phyloP scores from a whole-genome alignment of 2,888 invertebrate species.

The Schrankia costaestrigalis region DNA sequence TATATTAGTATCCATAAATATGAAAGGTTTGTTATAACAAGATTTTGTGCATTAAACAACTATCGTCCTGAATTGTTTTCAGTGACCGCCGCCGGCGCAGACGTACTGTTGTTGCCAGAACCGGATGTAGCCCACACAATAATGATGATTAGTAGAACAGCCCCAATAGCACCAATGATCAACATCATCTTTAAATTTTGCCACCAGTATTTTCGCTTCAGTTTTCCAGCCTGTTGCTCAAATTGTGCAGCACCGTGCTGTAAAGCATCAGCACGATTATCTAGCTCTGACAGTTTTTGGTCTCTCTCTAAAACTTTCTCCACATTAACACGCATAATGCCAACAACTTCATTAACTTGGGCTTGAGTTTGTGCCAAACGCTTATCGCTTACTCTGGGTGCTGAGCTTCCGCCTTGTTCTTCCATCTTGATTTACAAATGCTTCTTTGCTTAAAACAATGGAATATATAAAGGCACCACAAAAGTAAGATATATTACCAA shows the following conservation, averaged over 20 bases:
- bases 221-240: slow-evolving; percentile 97
- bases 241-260: slow-evolving; percentile 97
- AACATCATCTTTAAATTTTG: slow-evolving; percentile 98
- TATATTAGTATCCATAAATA: slow-evolving; percentile 32
- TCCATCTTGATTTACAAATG: slow-evolving; percentile 56
- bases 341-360: slow-evolving; percentile 86
- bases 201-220: slow-evolving; percentile 98
- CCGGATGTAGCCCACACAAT: slow-evolving; percentile 82
- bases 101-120: slow-evolving; percentile 19
- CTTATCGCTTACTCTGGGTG: slow-evolving; percentile 72
- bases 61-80: too few relatives aligned
- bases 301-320: slow-evolving; percentile 98
- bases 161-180: slow-evolving; percentile 92
- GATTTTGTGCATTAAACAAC: slow-evolving; percentile 17
- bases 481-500: too few relatives aligned
- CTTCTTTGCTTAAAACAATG: slow-evolving; percentile 4
- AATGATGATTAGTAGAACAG: slow-evolving; percentile 90
- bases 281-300: slow-evolving; percentile 96
- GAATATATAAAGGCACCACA: slow-evolving; percentile 8
- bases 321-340: slow-evolving; percentile 97
- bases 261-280: slow-evolving; percentile 96
- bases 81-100: slow-evolving; percentile 28
- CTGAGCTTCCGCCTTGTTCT: slow-evolving; percentile 75
- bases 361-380: slow-evolving; percentile 78
- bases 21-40: slow-evolving; percentile 26